phyloP scores from a whole-genome alignment of 2,888 invertebrate species.

The Biston stratarius region DNA sequence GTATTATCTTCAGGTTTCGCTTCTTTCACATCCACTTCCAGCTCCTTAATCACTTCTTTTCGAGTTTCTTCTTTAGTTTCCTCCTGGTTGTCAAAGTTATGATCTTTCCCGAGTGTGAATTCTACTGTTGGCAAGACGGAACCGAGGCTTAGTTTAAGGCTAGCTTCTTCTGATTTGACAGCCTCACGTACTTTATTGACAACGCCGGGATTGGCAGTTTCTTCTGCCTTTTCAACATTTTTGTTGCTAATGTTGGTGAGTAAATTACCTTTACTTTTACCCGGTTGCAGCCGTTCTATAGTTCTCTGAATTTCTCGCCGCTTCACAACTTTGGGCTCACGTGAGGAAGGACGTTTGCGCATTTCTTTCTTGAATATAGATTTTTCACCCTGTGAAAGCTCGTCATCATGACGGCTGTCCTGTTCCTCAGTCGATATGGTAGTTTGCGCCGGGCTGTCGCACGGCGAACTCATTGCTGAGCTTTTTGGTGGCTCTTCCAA shows the following conservation, averaged over 20 bases:
- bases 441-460: conserved; percentile 91
- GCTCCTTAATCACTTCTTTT: conserved; percentile 37
- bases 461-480: conserved; percentile 92
- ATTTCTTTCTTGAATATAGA: conserved; percentile 72
- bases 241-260: conserved; percentile 89
- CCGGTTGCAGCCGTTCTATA: conserved; percentile 93
- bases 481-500: conserved; percentile 93
- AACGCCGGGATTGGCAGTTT: conserved; percentile 82
- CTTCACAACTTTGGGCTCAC: conserved; percentile 78
- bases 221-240: conserved; percentile 85
- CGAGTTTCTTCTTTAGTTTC: conserved; percentile 46
- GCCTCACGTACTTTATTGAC: conserved; percentile 87
- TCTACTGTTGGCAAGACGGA: conserved; percentile 92
- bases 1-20: conserved; percentile 35
- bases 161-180: conserved; percentile 88
- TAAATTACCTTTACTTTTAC: conserved; percentile 95
- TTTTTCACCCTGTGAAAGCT: conserved; percentile 72
- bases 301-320: conserved; percentile 92
- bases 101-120: conserved; percentile 88
- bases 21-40: conserved; percentile 46
- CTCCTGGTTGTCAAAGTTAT: conserved; percentile 84
- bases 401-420: conserved; percentile 79
- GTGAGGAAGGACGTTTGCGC: conserved; percentile 81
- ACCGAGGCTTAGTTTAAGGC: conserved; percentile 94
- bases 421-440: conserved; percentile 88